Evolutionary conservation across 1,140 invertebrate genomes (phyloP).

Genomic region (Drosophila erecta): DNA sequence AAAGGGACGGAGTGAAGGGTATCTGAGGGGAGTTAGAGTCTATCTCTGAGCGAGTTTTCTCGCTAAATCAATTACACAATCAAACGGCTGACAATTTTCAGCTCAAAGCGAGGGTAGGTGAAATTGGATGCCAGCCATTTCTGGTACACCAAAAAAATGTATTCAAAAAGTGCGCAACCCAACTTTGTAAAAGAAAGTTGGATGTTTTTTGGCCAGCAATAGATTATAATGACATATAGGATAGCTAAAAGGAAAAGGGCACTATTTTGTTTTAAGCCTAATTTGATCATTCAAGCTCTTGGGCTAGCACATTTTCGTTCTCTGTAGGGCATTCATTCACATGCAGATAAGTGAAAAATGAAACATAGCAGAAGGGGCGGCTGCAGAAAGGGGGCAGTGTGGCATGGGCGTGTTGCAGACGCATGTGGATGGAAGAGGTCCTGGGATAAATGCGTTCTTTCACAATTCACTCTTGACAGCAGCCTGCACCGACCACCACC

Average conservation of each 20-base stretch:
- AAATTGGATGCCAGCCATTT: neutral
- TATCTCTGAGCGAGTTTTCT: constrained; percentile 13
- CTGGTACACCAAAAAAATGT: neutral
- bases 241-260: too few species aligned
- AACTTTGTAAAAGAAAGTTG: neutral
- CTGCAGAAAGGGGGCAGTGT: neutral
- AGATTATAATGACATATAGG: too few species aligned
- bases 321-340: constrained; percentile 11
- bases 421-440: constrained; percentile 22
- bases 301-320: constrained; percentile 2
- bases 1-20: too few species aligned
- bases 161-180: neutral
- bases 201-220: too few species aligned
- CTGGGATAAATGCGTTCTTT: constrained; percentile 43
- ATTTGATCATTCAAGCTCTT: too few species aligned
- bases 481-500: constrained; percentile 4
- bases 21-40: neutral
- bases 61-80: constrained; percentile 76
- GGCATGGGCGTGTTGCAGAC: neutral
- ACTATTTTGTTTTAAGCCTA: too few species aligned
- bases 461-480: constrained; percentile 9
- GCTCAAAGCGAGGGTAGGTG: constrained; percentile 2
- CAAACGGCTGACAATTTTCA: constrained; percentile 68
- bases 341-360: constrained; percentile 47
- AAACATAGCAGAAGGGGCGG: constrained; percentile 4